Percentiles rank a stretch among this genome's conserved stretches.
Evolutionary conservation across 2,113 vertebrate species (phyloP).

Genomic region (Laticauda laticaudata): DNA sequence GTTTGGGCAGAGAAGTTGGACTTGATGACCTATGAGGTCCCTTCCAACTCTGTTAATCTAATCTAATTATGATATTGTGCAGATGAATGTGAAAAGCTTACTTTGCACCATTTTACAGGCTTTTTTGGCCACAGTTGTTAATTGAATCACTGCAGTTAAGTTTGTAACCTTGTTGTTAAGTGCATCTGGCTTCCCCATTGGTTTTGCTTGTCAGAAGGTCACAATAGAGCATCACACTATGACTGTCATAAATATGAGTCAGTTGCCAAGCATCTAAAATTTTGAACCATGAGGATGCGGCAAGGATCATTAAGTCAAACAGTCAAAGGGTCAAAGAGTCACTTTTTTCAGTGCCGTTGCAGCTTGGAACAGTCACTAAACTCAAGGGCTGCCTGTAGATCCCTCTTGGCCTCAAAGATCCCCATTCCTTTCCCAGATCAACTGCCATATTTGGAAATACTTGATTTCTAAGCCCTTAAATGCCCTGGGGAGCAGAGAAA

Average conservation of each 20-base stretch:
- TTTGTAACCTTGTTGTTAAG: neutral
- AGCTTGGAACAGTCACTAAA: neutral
- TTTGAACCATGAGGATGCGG: neutral
- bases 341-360: neutral
- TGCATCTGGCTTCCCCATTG: neutral
- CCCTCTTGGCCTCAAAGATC: neutral
- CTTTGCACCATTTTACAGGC: neutral
- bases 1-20: too few species aligned
- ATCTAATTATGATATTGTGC: neutral
- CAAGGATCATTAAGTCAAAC: neutral
- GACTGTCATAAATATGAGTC: neutral
- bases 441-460: neutral
- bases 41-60: too few species aligned
- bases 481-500: neutral
- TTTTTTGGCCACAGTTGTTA: neutral
- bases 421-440: neutral
- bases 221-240: neutral
- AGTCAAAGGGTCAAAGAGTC: neutral
- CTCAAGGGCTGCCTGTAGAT: neutral
- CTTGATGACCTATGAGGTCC: too few species aligned
- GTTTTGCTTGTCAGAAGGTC: neutral
- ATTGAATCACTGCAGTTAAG: neutral
- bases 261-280: neutral
- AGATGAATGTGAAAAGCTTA: neutral
- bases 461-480: neutral